These are phyloP conservation scores for Papilio polyxenes DNA, from an alignment of 1,140 invertebrate genomes.

Conservation along the genomic window DNA sequence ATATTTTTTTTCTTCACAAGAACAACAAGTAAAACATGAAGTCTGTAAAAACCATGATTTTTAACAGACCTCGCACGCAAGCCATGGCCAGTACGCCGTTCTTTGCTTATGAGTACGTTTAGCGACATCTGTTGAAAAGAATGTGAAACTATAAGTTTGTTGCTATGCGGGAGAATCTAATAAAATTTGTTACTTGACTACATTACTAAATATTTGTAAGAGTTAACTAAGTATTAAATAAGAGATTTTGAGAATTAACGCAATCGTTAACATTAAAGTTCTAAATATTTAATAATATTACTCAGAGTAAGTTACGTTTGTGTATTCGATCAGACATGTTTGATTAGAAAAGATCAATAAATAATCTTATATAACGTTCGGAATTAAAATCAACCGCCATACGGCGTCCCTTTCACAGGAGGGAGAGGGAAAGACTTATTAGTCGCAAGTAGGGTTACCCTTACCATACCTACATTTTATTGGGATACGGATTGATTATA, in stretches of 20 bases:
- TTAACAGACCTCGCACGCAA: too few species aligned
- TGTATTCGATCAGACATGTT: not conserved
- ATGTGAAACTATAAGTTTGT: conserved; percentile 12
- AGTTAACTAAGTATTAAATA: not conserved
- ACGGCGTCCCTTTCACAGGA: conserved; percentile 40
- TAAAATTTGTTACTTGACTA: not conserved
- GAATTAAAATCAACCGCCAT: conserved; percentile 40
- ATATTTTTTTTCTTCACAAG: not conserved
- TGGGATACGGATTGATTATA: conserved; percentile 1
- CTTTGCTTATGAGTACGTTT: not conserved
- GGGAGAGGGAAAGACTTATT: conserved; percentile 47
- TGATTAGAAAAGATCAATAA: conserved; percentile 31
- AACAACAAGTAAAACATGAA: not conserved
- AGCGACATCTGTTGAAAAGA: conserved; percentile 15
- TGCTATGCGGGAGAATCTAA: not conserved
- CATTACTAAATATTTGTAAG: not conserved
- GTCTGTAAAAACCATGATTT: not conserved
- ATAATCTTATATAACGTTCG: conserved; percentile 38
- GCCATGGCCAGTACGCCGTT: not conserved
- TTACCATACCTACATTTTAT: conserved; percentile 14
- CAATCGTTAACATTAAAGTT: not conserved
- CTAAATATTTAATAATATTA: not conserved
- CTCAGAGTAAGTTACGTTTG: not conserved
- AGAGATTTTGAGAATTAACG: not conserved
- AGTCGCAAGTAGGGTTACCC: conserved; percentile 39